Base-by-base conservation (phyloP, 37 sponge, comb jelly and placozoan genomes). In the Aphrocallistes beatrix region DNA sequence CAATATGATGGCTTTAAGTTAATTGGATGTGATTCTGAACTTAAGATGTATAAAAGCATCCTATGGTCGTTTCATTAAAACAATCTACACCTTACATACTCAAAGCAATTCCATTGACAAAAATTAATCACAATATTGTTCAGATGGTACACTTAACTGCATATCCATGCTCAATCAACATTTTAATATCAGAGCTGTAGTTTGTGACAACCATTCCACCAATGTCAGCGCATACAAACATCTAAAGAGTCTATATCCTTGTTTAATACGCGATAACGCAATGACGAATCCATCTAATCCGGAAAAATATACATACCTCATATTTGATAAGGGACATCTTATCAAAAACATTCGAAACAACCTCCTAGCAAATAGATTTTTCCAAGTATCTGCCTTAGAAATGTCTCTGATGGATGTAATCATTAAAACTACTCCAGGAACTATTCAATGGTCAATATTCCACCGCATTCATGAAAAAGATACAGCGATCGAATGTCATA, bases 41-140 rank as follows among this genome's bases (percentile, higher is more conserved):
- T 60, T 60, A 19, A 60, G 75, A 60, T 60, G 75, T 60, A 60
- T 30, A 21, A 28, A 60, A 60, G 75, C n/a, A 60, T 60, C n/a
- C 75, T 28, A 60, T 60, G 75, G 34, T 28, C 21, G 75, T 60
- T 19, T 60, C 75, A 8, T 60, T 60, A 60, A 60, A 21, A 6
- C 3, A 21, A 32, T 60, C 75, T 19, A 28, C 21, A 32, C 75
- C 75, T 32, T 60, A 32, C 75, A 60, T 60, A 6, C 25, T 60
- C 25, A 60, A 60, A 60, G 75, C 75, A 13, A 6, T 60, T 60
- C 34, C 75, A 19, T 13, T 60, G 17, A 60, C 34, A 21, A 60
- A 13, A 60, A 60, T 60, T 60, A 32, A 42, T 6, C n/a, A 28
- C 34, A 1, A 60, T 19, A 60, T 60, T 28, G 75, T 60, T 60